Evolutionary conservation across 1,140 invertebrate genomes (phyloP).

Genomic region (Muscidifurax raptorellus): DNA sequence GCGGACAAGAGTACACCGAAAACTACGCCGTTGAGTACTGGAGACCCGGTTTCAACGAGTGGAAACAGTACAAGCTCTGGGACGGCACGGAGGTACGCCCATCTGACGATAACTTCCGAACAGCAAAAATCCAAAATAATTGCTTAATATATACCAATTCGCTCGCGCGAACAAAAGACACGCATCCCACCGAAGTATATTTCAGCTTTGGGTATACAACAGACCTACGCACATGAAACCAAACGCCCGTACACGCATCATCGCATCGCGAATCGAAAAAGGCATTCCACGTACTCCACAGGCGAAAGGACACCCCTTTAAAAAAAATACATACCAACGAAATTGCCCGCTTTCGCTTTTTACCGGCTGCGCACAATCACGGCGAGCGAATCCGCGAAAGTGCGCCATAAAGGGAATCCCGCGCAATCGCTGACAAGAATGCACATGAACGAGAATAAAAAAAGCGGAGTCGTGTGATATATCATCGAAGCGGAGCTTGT

Average conservation of each 20-base stretch:
- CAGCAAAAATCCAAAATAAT: too few relatives aligned
- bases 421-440: neutral
- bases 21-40: constrained; percentile 86
- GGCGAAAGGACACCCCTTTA: neutral
- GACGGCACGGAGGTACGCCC: constrained; percentile 78
- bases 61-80: constrained; percentile 81
- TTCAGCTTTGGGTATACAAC: neutral
- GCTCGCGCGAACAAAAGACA: too few relatives aligned
- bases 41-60: constrained; percentile 79
- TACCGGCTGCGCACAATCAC: constrained; percentile 7
- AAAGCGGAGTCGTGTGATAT: neutral
- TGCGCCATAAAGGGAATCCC: neutral
- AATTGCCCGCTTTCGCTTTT: neutral
- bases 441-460: neutral
- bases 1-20: constrained; percentile 86
- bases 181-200: neutral
- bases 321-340: neutral
- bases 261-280: neutral
- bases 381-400: neutral
- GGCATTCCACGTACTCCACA: neutral
- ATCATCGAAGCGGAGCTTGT: neutral
- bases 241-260: neutral
- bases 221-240: neutral
- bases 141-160: too few relatives aligned
- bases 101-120: neutral